Evolutionary conservation across 1,140 invertebrate genomes (phyloP).

Genomic region (Bradynema listronoti): DNA sequence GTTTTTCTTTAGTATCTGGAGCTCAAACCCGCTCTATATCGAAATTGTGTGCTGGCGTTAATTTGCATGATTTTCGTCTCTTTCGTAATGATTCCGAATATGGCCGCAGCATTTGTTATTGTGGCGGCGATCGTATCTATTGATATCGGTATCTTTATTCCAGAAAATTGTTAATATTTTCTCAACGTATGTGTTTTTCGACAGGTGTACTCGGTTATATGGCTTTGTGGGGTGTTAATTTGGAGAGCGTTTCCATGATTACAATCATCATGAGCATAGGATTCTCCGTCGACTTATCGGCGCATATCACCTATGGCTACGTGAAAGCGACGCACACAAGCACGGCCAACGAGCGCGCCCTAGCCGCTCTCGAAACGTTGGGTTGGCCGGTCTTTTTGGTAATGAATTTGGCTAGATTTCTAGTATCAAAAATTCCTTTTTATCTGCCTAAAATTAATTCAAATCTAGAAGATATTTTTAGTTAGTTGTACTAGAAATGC

Average conservation of each 20-base stretch:
- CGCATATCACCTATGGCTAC: constrained; percentile 69
- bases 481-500: too few species aligned
- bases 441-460: too few species aligned
- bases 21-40: constrained; percentile 63
- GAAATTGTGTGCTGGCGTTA: constrained; percentile 73
- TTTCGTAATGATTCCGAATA: constrained; percentile 27
- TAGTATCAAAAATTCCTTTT: constrained; percentile 59
- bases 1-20: constrained; percentile 49
- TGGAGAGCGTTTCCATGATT: constrained; percentile 78
- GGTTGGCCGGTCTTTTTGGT: constrained; percentile 74
- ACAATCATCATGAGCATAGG: constrained; percentile 72
- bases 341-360: constrained; percentile 62
- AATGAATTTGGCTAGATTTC: constrained; percentile 72
- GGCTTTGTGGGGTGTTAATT: constrained; percentile 73
- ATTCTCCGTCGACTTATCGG: constrained; percentile 78
- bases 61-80: constrained; percentile 71
- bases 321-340: constrained; percentile 57
- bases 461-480: too few species aligned
- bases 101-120: constrained; percentile 60
- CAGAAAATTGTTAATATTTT: constrained; percentile 11
- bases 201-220: constrained; percentile 71
- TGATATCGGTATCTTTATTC: constrained; percentile 65
- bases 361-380: constrained; percentile 71
- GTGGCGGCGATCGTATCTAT: constrained; percentile 71
- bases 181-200: constrained; percentile 10